Conservation (phyloP, 2,113 vertebrate genomes). For the Leucoraja erinaceus region DNA sequence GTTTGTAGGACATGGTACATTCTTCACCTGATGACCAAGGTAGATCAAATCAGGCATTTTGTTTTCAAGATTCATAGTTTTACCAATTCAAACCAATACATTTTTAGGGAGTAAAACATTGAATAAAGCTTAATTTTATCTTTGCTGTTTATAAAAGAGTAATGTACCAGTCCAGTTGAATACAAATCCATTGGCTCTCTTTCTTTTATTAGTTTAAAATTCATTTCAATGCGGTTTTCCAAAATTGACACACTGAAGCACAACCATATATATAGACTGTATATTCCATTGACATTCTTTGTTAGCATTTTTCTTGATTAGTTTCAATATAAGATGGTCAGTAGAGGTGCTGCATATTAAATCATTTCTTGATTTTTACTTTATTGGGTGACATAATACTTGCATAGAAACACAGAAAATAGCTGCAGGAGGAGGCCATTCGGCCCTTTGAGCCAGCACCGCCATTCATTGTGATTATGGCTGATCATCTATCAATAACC, state of each 20-base stretch:
- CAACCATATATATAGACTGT: background rate
- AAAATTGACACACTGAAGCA: background rate
- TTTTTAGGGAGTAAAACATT: background rate
- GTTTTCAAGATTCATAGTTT: background rate
- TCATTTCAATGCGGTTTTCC: background rate
- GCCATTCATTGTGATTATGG: too few species aligned
- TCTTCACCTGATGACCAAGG: background rate
- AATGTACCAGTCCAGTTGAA: too few species aligned
- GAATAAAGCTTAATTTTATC: too few species aligned
- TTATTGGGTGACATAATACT: background rate
- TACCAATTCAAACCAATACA: background rate
- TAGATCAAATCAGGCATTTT: background rate
- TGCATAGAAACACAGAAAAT: too few species aligned
- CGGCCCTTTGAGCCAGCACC: too few species aligned
- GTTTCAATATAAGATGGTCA: background rate
- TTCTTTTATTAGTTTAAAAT: background rate
- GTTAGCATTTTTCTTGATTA: background rate
- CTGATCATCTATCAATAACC: too few species aligned
- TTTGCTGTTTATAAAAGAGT: too few species aligned
- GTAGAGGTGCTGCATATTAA: background rate
- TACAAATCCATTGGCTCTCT: background rate
- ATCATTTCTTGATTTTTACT: background rate
- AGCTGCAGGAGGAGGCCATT: too few species aligned
- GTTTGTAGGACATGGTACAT: too few species aligned
- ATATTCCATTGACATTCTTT: background rate